Base-by-base conservation (phyloP, 2,113 vertebrate genomes). In the Tetraodon nigroviridis region DNA sequence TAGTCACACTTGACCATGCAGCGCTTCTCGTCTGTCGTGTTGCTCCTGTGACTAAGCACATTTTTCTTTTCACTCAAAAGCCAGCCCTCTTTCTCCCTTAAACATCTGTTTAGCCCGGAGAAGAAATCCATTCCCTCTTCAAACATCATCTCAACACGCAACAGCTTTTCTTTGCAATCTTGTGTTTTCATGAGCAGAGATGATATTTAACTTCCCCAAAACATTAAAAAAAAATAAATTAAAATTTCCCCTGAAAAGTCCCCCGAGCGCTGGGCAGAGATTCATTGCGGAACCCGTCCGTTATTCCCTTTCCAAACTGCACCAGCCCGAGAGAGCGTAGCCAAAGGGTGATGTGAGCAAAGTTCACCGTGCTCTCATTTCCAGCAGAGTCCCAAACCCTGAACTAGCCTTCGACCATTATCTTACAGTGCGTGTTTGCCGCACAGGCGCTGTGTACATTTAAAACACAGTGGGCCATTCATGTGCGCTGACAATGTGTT, bases 21-120 rank as follows among this genome's bases (percentile, higher is more conserved):
- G 59, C n/a, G 27, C 27, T 32, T 65, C 64, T 57, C 19, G 74
- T 72, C 40, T 50, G 47, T 72, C 69, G 62, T 2, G 37, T 56
- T 61, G 45, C 32, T 19, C 16, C 20, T 4, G 51, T 47, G 17
- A 51, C 21, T 21, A 42, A 7, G n/a, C 21, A 12, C 7, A 37
- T 37, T 7, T 37, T 37, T 37, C 32, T 37, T 37, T 12, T 37
- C 32, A 37, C 32, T 37, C 8, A 3, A 12, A 37, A 58, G 19
- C 56, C 14, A 21, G 18, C 50, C 20, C 14, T 21, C 50, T 49
- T 7, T 18, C 55, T 57, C 22, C 14, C 7, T 44, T 0, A 47
- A 10, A 47, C n/a, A 40, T 5, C 54, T 54, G 3, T 27, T 27
- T 27, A 27, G 24, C 24, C 24, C 24, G 24, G 24, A 64, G 51